These are phyloP conservation scores for Drosophila neotestacea DNA, from an alignment of 2,888 invertebrate genomes.

Conservation along the genomic window DNA sequence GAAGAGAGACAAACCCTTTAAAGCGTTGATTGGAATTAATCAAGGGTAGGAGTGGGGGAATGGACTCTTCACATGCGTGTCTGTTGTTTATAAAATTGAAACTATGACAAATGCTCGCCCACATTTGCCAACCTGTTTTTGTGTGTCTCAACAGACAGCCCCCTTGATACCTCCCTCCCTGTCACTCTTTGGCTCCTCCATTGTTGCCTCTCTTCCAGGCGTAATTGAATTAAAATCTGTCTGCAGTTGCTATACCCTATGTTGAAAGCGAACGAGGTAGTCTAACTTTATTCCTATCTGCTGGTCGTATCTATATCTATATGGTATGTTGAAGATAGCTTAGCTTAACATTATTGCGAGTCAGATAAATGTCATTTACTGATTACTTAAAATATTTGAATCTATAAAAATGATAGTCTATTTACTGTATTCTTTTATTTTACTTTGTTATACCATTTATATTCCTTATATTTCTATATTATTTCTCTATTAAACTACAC, in stretches of 20 bases:
- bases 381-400: too few relatives aligned
- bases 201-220: neutral
- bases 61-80: constrained; percentile 33
- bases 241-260: constrained; percentile 18
- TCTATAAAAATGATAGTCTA: too few relatives aligned
- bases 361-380: too few relatives aligned
- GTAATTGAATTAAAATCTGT: constrained; percentile 51
- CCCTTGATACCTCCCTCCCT: neutral
- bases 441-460: too few relatives aligned
- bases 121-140: constrained; percentile 34
- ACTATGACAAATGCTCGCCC: constrained; percentile 49
- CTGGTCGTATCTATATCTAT: too few relatives aligned
- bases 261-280: neutral
- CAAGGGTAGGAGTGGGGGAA: neutral
- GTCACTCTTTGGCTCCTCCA: too few relatives aligned
- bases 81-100: constrained; percentile 43
- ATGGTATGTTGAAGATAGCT: too few relatives aligned
- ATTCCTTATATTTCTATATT: too few relatives aligned
- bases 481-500: too few relatives aligned
- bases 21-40: constrained; percentile 37
- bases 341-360: too few relatives aligned
- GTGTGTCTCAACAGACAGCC: constrained; percentile 1
- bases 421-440: too few relatives aligned
- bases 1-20: constrained; percentile 35
- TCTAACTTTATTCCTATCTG: neutral